These are phyloP conservation scores for Dendroctonus ponderosae DNA, from an alignment of 1,140 invertebrate genomes.

Conservation along the genomic window DNA sequence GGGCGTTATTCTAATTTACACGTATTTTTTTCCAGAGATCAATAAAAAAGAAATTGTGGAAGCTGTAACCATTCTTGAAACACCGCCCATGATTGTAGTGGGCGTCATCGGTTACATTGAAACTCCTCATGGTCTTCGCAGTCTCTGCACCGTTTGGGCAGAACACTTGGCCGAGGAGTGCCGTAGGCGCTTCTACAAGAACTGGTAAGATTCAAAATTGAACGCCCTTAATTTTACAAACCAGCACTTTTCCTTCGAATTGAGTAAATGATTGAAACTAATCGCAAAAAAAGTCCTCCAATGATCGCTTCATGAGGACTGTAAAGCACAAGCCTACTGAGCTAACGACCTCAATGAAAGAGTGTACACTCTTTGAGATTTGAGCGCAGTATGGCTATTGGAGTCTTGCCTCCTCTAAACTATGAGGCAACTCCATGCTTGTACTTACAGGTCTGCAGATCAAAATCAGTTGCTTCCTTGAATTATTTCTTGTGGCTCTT, in stretches of 20 bases:
- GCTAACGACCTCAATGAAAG: slow-evolving; percentile 19
- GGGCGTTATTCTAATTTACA: not conserved
- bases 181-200: slow-evolving; percentile 98
- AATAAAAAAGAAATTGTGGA: slow-evolving; percentile 99
- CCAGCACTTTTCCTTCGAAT: too few species aligned
- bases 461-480: not conserved
- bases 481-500: not conserved
- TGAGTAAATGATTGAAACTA: not conserved
- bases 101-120: slow-evolving; percentile 98
- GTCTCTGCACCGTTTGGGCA: slow-evolving; percentile 95
- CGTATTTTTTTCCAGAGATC: slow-evolving; percentile 68
- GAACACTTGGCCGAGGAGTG: slow-evolving; percentile 99
- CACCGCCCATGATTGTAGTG: slow-evolving; percentile 97
- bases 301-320: slow-evolving; percentile 62
- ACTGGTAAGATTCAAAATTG: slow-evolving; percentile 75
- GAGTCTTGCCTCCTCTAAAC: slow-evolving; percentile 64
- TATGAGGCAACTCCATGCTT: slow-evolving; percentile 57
- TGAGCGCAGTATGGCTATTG: slow-evolving; percentile 34
- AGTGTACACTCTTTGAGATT: slow-evolving; percentile 4
- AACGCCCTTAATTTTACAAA: too few species aligned
- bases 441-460: slow-evolving; percentile 49
- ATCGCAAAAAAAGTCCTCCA: slow-evolving; percentile 58
- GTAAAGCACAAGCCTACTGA: slow-evolving; percentile 44
- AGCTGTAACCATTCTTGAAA: slow-evolving; percentile 96
- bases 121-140: slow-evolving; percentile 93